phyloP scores from a whole-genome alignment of 2,113 vertebrate genomes.

The Brevimyrus niger region DNA sequence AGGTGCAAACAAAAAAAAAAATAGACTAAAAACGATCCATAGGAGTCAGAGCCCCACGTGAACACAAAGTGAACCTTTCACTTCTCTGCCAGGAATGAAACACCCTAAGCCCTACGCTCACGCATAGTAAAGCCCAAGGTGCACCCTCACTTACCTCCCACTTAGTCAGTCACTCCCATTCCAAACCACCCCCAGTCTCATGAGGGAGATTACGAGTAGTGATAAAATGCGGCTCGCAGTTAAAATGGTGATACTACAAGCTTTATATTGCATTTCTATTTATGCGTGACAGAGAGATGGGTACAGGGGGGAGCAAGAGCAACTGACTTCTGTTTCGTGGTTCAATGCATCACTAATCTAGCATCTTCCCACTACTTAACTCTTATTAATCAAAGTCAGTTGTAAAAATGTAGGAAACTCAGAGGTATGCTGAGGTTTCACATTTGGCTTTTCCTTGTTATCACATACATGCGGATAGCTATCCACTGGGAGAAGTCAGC shows the following conservation, averaged over 20 bases:
- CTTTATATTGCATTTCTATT: not conserved
- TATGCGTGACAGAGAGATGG: not conserved
- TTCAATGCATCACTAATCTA: not conserved
- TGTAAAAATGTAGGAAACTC: not conserved
- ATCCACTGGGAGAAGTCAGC: not conserved
- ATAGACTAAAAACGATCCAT: not conserved
- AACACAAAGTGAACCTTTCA: not conserved
- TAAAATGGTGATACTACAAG: not conserved
- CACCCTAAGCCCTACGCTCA: not conserved
- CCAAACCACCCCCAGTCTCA: not conserved
- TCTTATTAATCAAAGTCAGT: not conserved
- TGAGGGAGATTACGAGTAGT: not conserved
- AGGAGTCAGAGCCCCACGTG: not conserved
- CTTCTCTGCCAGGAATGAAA: not conserved
- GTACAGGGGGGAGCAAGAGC: not conserved
- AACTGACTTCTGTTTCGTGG: not conserved
- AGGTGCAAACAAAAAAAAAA: not conserved
- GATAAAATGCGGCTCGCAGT: not conserved
- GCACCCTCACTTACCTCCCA: not conserved
- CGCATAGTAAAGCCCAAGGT: not conserved
- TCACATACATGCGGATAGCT: not conserved
- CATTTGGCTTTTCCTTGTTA: not conserved
- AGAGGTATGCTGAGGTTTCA: not conserved
- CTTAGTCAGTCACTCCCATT: not conserved
- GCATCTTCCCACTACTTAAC: not conserved